Base-by-base conservation (phyloP, 2,888 invertebrate genomes). In the Trichacis sp. region DNA sequence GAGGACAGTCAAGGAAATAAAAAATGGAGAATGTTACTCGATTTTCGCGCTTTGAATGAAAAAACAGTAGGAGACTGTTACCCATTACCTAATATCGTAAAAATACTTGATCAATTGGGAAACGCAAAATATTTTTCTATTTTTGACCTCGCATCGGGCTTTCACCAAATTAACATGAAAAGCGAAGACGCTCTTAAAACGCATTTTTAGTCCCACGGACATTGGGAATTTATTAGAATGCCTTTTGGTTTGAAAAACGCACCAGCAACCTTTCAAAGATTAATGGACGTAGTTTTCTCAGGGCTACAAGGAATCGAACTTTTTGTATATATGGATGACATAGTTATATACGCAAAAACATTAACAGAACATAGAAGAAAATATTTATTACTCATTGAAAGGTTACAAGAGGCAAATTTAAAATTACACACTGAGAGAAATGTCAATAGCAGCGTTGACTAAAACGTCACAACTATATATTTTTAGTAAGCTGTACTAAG, bases 171-270 rank as follows among this genome's bases (percentile, higher is more conserved):
- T 1, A 38, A 55, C n/a, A 63, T 77, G 14, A 51, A 64, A 4
- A 15, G 24, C 9, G 29, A 60, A n/a, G 70, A 71, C 15, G 48
- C 47, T 6, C 50, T 54, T 9, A 71, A 72, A 42, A 73, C 66
- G 70, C 72, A 2, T 73, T 73, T 30, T 58, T 61, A 2, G 69
- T 68, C 1, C 40, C 55, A 1, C 20, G 70, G 69, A 1, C 74
- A 75, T 43, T 76, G 62, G 18, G 59, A 75, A 29, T 77, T 59
- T 49, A 49, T 17, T 1, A 9, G 69, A 12, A 74, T 77, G 75
- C 70, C 72, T 0, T 78, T 80, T 69, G 79, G 78, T 0, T 50
- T 80, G 2, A 69, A 64, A 36, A 76, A 76, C 38, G 76, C 76
- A 0, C 78, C 79, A 0, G 68, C 73, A 1, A 77, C 77, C 0